Percentiles rank a stretch among this genome's conserved stretches.
These are phyloP conservation scores for Borostomias antarcticus DNA, from an alignment of 2,797 vertebrate genomes.

Conservation along the genomic window DNA sequence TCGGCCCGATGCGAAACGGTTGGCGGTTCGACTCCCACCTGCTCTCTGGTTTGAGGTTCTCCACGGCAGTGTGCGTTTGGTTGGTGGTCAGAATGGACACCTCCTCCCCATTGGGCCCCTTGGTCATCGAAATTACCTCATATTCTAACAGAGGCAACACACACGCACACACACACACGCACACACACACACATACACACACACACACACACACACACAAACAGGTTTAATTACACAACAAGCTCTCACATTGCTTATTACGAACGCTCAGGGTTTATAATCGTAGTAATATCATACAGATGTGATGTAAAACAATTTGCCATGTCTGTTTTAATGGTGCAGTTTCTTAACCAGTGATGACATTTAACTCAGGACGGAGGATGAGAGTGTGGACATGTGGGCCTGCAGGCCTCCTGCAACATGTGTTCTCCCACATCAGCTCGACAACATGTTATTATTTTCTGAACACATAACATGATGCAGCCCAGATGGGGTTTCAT, in stretches of 20 bases:
- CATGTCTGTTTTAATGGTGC: neutral
- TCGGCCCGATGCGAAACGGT: no score
- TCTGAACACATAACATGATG: neutral
- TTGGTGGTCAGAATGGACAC: slow-evolving; percentile 89
- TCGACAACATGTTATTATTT: slow-evolving; percentile 1
- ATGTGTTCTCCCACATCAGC: slow-evolving; percentile 1
- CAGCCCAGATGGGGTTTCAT: slow-evolving; percentile 5
- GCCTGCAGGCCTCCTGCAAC: neutral
- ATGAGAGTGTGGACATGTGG: neutral
- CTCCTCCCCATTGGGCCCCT: slow-evolving; percentile 82
- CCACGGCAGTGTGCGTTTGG: slow-evolving; percentile 94
- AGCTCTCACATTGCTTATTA: neutral
- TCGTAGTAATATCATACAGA: slow-evolving; percentile 4
- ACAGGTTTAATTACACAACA: slow-evolving; percentile 2
- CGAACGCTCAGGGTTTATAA: slow-evolving; percentile 8
- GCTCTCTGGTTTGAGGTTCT: slow-evolving; percentile 95
- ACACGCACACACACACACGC: slow-evolving; percentile 50
- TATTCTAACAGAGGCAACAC: slow-evolving; percentile 78
- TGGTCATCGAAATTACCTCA: slow-evolving; percentile 87
- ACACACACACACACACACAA: neutral
- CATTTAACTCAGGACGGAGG: neutral
- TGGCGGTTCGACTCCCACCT: slow-evolving; percentile 72
- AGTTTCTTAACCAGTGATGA: slow-evolving; percentile 2
- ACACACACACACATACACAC: slow-evolving; percentile 77
- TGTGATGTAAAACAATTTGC: slow-evolving; percentile 10